A percentile compares a stretch with the other conserved stretches of the same genome.
Conservation (phyloP, 1,140 invertebrate species). For the Lethocerus indicus region DNA sequence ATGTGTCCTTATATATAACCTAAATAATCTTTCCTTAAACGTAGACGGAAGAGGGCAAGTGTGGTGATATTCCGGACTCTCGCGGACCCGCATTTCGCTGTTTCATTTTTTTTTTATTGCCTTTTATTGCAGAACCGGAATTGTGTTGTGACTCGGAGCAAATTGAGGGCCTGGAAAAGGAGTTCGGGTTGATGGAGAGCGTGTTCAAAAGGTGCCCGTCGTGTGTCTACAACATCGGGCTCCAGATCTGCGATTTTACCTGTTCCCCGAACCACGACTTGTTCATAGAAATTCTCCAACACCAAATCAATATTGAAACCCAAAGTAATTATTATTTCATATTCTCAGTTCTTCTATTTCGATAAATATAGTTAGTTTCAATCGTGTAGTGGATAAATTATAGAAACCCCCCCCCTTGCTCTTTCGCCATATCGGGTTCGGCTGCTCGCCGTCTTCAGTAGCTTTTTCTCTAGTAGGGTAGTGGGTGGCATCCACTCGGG, state of each 20-base stretch:
- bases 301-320: constrained; percentile 1
- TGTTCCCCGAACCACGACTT: constrained; percentile 59
- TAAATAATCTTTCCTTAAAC: background rate
- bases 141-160: constrained; percentile 54
- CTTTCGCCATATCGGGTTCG: background rate
- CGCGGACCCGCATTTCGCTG: background rate
- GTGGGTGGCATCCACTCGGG: background rate
- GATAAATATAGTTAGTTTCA: background rate
- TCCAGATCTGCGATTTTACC: constrained; percentile 66
- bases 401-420: background rate
- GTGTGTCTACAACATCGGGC: constrained; percentile 65
- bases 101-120: too few species aligned
- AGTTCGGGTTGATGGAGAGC: constrained; percentile 39
- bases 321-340: constrained; percentile 1
- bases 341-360: background rate
- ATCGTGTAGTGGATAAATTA: background rate
- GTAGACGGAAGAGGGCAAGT: background rate
- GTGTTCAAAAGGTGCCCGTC: constrained; percentile 67
- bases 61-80: background rate
- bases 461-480: too few species aligned
- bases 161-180: constrained; percentile 37
- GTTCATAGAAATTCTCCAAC: constrained; percentile 43
- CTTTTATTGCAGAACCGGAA: background rate
- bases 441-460: background rate
- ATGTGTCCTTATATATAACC: background rate